phyloP scores from a whole-genome alignment of 2,888 invertebrate species.

The Drosophila picticornis region DNA sequence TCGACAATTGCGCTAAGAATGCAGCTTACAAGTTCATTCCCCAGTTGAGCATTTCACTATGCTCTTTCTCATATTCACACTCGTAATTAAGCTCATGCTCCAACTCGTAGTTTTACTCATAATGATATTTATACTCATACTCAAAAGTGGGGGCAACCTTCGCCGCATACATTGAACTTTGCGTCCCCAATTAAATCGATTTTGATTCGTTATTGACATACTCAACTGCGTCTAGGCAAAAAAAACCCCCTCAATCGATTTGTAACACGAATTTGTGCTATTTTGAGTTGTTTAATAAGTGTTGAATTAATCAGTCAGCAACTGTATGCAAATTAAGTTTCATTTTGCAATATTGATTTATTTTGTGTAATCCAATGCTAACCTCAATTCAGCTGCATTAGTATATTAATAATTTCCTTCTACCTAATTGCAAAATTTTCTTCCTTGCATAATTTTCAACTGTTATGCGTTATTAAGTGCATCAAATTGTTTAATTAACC shows the following conservation, averaged over 20 bases:
- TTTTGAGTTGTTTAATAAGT: background rate
- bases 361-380: background rate
- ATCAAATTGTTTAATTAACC: background rate
- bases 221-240: background rate
- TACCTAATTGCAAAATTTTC: background rate
- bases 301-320: background rate
- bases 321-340: background rate
- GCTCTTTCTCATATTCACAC: background rate
- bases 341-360: background rate
- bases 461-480: background rate
- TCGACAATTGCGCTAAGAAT: constrained; percentile 21
- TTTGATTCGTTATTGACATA: background rate
- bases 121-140: background rate
- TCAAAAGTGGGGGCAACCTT: background rate
- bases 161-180: background rate
- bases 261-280: background rate
- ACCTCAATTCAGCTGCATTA: background rate
- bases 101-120: background rate
- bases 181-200: background rate
- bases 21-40: constrained; percentile 28
- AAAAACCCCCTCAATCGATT: background rate
- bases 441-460: background rate
- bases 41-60: background rate
- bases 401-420: background rate
- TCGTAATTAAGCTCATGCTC: background rate